Base-by-base conservation (phyloP, 2,113 vertebrate species). In the Sinocyclocheilus maitianheensis region DNA sequence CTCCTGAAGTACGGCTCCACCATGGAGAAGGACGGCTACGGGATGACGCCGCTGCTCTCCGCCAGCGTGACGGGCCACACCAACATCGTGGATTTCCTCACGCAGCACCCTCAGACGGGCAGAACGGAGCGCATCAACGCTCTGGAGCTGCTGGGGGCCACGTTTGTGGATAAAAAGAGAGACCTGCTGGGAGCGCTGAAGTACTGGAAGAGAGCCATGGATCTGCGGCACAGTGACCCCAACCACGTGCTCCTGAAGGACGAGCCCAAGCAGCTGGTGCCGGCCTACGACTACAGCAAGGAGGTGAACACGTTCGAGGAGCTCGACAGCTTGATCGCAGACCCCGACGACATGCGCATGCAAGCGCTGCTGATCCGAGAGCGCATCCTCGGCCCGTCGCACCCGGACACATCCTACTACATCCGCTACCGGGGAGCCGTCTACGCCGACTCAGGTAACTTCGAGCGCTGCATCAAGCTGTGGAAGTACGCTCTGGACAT, bases 401-500 rank as follows among this genome's bases (percentile, higher is more conserved):
- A 99, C 87, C 98, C 98, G 18, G 98, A 99, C 91, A 99, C 98
- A 0, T 99, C 98, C 20, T 99, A 99, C 89, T 99, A 99, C 90
- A 99, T 99, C 90, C 96, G 98, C 51, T 99, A 99, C 84, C 92
- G 98, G 63, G 98, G 98, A 0, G 98, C 98, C 1, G 98, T 99
- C 9, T 99, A 99, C 80, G 98, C 98, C 0, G 98, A 99, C 92
- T 99, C 98, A 10, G 98, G 98, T 69, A 99, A 99, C 92, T 99
- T 99, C 81, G 98, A 98, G 88, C 96, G 97, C 84, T 99, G 98
- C 93, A 99, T 99, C 93, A 97, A 97, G 89, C 94, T 99, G 12
- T 99, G 98, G 98, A 98, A 98, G 63, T 99, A 99, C 3, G 98
- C 98, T 2, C 93, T 99, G 95, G 98, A 99, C 91, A 99, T 99